Base-by-base conservation (phyloP, 2,888 invertebrate species). In the Seladonia tumulorum region DNA sequence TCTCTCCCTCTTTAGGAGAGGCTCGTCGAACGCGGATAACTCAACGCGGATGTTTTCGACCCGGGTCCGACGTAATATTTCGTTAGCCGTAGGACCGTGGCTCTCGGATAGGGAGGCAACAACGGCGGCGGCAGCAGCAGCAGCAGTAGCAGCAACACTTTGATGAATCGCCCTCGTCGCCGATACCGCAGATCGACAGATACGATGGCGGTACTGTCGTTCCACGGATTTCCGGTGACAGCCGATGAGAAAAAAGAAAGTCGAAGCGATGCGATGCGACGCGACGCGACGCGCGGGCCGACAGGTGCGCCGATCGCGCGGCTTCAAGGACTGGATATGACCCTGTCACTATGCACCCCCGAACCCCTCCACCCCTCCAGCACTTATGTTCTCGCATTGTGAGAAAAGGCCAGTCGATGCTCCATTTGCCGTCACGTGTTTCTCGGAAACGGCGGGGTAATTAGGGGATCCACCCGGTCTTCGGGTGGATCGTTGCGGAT, bases 121-220 rank as follows among this genome's bases (percentile, higher is more conserved):
- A 63, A 8, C 29, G 16, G 63, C 29, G 29, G 29, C 63, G 18
- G 63, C 18, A 18, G 63, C 29, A 18, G 63, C 29, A 29, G 63
- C 63, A 63, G 63, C 63, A 63, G 63, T 14, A 63, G 63, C 63
- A 80, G 87, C 71, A 84, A 85, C 87, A 90, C 87, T 88, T 93
- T 93, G 92, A 93, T 93, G 92, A 92, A 93, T 93, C 92, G 91
- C 91, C 90, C 89, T 90, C 89, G 89, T 91, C 90, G 93, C 84
- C 91, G 91, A 93, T 92, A 91, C 92, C 93, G 91, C 93, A 92
- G 92, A 92, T 93, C 92, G 93, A 92, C 93, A 91, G 91, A 93
- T 93, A 93, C 90, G 90, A 87, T 87, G 90, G 89, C 86, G 88
- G 83, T 84, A 79, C 87, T 90, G 90, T 90, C 90, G 90, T 90